Evolutionary conservation across 2,113 vertebrate genomes (phyloP).

Genomic region (Dasyurus viverrinus): DNA sequence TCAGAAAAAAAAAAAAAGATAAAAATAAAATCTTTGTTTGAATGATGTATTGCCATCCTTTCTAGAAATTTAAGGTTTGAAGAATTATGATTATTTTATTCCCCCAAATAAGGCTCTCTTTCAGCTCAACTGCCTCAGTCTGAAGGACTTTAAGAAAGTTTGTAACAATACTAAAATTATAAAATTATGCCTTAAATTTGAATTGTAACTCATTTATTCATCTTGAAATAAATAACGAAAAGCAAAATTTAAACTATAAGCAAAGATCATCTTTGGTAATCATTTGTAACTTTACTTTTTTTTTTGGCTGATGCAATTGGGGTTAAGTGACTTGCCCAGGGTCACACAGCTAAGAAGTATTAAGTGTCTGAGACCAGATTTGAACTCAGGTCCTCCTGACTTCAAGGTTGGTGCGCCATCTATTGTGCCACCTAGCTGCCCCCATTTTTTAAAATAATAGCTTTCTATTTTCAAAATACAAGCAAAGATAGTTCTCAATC

Average conservation of each 20-base stretch:
- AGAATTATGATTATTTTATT: not conserved
- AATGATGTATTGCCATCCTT: not conserved
- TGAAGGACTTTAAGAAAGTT: not conserved
- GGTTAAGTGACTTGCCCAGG: too few relatives aligned
- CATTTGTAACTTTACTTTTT: not conserved
- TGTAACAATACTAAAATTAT: not conserved
- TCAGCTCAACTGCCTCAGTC: not conserved
- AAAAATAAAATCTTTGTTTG: not conserved
- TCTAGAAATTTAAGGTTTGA: not conserved
- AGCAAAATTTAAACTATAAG: too few relatives aligned
- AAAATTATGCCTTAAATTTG: not conserved
- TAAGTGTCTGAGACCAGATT: too few relatives aligned
- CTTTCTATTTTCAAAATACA: too few relatives aligned
- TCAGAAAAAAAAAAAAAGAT: too few relatives aligned
- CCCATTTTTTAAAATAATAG: too few relatives aligned
- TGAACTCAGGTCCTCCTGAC: too few relatives aligned
- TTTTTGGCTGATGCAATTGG: too few relatives aligned
- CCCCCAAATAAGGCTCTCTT: not conserved
- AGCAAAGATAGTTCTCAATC: too few relatives aligned
- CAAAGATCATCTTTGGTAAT: not conserved
- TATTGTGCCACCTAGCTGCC: too few relatives aligned
- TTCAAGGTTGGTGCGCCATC: too few relatives aligned
- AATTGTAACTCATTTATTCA: not conserved
- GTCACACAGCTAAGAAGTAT: too few relatives aligned
- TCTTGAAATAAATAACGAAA: not conserved